phyloP scores from a whole-genome alignment of 2,113 vertebrate species.

The Rhinogobius similis region DNA sequence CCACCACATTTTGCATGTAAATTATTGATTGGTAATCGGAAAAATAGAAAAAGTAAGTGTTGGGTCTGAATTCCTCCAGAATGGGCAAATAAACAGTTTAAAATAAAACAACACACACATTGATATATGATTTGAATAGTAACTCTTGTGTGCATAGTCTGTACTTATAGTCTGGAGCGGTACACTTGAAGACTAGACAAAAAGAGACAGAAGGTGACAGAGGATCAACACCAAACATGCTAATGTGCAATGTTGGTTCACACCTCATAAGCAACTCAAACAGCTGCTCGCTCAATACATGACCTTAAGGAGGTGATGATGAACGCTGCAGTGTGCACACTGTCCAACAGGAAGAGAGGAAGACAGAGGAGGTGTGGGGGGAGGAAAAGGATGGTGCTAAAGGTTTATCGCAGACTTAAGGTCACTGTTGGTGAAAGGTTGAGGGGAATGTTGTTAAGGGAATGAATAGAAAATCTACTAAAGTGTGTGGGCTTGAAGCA shows the following conservation, averaged over 20 bases:
- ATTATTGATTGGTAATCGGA: no score
- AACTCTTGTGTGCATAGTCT: background rate
- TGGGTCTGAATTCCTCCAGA: no score
- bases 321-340: constrained; percentile 18
- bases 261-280: constrained; percentile 43
- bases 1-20: no score
- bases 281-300: constrained; percentile 41
- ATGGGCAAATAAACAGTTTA: no score
- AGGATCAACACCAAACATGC: constrained; percentile 15
- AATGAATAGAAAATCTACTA: background rate
- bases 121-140: no score
- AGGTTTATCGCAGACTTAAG: constrained; percentile 1
- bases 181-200: background rate
- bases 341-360: constrained; percentile 7
- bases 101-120: no score
- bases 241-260: constrained; percentile 47
- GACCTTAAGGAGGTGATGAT: constrained; percentile 44
- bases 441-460: background rate
- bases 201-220: background rate
- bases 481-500: constrained; percentile 13
- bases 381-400: constrained; percentile 4
- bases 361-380: background rate
- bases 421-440: constrained; percentile 25
- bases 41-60: no score
- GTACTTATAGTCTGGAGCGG: background rate